Base-by-base conservation (phyloP, 1,140 invertebrate species). In the Mylabris phalerata region DNA sequence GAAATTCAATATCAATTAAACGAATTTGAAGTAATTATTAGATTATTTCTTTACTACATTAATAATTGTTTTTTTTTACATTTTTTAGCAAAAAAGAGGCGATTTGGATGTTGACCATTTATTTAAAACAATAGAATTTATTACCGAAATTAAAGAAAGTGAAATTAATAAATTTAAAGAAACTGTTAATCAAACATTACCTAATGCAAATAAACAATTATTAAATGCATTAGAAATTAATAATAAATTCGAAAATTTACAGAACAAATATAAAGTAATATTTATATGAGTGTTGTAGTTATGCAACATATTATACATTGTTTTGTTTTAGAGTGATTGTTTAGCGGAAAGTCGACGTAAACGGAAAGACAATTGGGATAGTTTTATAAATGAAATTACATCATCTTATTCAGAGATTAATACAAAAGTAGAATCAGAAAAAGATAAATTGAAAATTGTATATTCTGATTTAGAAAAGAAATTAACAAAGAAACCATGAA, bases 1-100 rank as follows among this genome's bases (percentile, higher is more conserved):
- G 91, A 93, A 82, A 85, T 92, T 59, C 86, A 85, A 64, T 86
- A 82, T 76, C 88, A 90, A 75, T 70, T 91, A 5, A 84, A 84
- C 63, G 89, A 92, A 75, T 92, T 92, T 75, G 89, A 93, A 80
- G 88, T 90, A 79, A 57, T 38, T 19, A 19, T 19, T 19, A 1
- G 19, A 19, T n/a, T 19, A 19, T 19, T 19, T 19, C 1, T 19
- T 44, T 57, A 9, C 13, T 26, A 50, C 25, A 39, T 32, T 3
- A 57, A 26, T 61, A 41, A 48, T 50, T 43, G 9, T 52, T 19
- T 48, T 52, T 19, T 48, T 26, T 57, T 39, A 60, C 56, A 51
- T 63, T 75, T 78, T 19, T 52, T 57, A 90, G 88, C 84, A 86
- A 67, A 87, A 84, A 70, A 75, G 89, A 63, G 79, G 80, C 42